Evolutionary conservation across 2,888 invertebrate species (phyloP).

Genomic region (Pomacea canaliculata): DNA sequence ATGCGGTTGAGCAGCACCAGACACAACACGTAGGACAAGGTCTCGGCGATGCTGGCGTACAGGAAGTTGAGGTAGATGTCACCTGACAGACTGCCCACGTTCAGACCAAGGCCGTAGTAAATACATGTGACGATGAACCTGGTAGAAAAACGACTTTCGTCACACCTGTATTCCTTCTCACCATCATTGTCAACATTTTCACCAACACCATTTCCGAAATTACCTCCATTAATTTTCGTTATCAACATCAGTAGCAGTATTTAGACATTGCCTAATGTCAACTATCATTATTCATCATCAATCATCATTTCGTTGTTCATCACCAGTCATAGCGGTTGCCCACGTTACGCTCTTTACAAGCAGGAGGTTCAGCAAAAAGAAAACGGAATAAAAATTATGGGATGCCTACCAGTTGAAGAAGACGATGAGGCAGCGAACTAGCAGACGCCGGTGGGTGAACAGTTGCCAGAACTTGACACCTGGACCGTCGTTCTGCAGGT

Average conservation of each 20-base stretch:
- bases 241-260: too few relatives aligned
- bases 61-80: conserved; percentile 55
- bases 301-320: too few relatives aligned
- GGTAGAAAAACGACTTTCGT: background rate
- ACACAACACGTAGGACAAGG: conserved; percentile 47
- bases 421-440: conserved; percentile 44
- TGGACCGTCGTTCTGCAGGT: conserved; percentile 24
- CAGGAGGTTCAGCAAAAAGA: too few relatives aligned
- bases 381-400: too few relatives aligned
- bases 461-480: conserved; percentile 44
- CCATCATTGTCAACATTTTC: too few relatives aligned
- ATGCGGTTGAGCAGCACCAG: conserved; percentile 45
- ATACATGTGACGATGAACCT: conserved; percentile 35
- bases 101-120: conserved; percentile 54
- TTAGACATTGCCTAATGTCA: too few relatives aligned
- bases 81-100: conserved; percentile 49
- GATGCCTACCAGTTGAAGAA: conserved; percentile 44
- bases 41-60: conserved; percentile 49
- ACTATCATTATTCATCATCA: too few relatives aligned
- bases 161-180: too few relatives aligned
- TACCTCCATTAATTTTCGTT: too few relatives aligned
- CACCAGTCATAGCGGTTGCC: too few relatives aligned
- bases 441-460: conserved; percentile 38
- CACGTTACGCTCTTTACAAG: too few relatives aligned
- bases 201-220: too few relatives aligned